These are phyloP conservation scores for Dendroctonus valens DNA, from an alignment of 1,140 invertebrate species.

Conservation along the genomic window DNA sequence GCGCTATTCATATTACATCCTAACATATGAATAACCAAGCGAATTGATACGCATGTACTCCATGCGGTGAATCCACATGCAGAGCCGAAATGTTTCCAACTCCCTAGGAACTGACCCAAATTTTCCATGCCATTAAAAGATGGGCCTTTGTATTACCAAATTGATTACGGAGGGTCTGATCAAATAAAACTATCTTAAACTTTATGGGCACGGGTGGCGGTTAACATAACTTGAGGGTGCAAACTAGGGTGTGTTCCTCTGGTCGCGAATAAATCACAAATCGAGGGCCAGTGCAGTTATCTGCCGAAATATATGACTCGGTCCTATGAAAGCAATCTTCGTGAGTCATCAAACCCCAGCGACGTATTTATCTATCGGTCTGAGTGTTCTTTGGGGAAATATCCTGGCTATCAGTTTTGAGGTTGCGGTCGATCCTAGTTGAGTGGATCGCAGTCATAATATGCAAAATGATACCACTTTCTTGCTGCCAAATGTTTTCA, in stretches of 20 bases:
- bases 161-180: conserved; percentile 11
- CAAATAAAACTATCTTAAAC: conserved; percentile 25
- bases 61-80: no score
- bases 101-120: conserved; percentile 4
- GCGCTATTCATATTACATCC: no score
- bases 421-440: no score
- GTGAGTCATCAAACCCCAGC: conserved; percentile 10
- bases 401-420: not conserved
- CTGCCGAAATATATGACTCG: conserved; percentile 19
- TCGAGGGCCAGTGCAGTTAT: conserved; percentile 15
- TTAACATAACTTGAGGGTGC: conserved; percentile 13
- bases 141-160: conserved; percentile 12
- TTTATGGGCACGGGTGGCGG: conserved; percentile 12
- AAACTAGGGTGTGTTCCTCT: conserved; percentile 13
- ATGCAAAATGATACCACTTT: no score
- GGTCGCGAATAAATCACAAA: conserved; percentile 17
- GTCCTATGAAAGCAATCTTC: conserved; percentile 18
- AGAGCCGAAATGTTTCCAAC: no score
- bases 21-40: no score
- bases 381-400: conserved; percentile 12
- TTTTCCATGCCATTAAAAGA: conserved; percentile 17
- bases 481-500: no score
- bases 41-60: no score
- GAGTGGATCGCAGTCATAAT: no score
- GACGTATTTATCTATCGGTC: conserved; percentile 11